A percentile compares a stretch with the other conserved stretches of the same genome.
phyloP scores from a whole-genome alignment of 2,888 invertebrate species.

The Nebria salina region DNA sequence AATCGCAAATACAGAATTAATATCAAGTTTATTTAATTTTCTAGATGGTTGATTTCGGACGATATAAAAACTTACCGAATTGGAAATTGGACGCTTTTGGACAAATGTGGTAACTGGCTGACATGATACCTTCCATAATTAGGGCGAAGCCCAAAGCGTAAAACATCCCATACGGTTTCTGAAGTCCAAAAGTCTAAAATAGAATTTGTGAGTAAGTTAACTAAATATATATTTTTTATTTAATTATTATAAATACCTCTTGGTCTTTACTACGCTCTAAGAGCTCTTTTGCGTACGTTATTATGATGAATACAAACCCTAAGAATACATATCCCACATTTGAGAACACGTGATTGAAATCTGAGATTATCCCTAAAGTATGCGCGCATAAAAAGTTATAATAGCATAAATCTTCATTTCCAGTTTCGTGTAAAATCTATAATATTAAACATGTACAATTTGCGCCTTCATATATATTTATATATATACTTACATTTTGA shows the following conservation, averaged over 20 bases:
- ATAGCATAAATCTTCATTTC: conserved; percentile 88
- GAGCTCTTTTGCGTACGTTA: conserved; percentile 68
- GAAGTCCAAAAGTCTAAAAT: conserved; percentile 72
- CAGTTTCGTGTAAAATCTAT: conserved; percentile 79
- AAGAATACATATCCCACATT: conserved; percentile 84
- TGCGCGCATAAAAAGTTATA: conserved; percentile 90
- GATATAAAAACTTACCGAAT: conserved; percentile 72
- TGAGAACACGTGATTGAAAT: conserved; percentile 88
- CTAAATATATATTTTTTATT: no score
- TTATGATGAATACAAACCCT: conserved; percentile 79
- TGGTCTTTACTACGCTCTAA: conserved; percentile 60
- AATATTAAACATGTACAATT: conserved; percentile 13
- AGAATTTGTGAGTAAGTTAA: conserved; percentile 43
- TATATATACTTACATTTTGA: conserved; percentile 67
- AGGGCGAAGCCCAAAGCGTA: conserved; percentile 88
- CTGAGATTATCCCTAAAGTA: conserved; percentile 76
- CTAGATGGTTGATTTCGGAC: no score
- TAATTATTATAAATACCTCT: conserved; percentile 53
- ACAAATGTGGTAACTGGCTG: conserved; percentile 89
- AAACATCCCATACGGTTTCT: conserved; percentile 82
- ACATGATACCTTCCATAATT: conserved; percentile 86
- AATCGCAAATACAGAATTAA: conserved; percentile 52
- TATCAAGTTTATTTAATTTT: no score
- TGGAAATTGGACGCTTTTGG: conserved; percentile 92
- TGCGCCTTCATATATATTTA: no score